phyloP scores from a whole-genome alignment of 2,113 vertebrate genomes.

The Hippolais icterina region DNA sequence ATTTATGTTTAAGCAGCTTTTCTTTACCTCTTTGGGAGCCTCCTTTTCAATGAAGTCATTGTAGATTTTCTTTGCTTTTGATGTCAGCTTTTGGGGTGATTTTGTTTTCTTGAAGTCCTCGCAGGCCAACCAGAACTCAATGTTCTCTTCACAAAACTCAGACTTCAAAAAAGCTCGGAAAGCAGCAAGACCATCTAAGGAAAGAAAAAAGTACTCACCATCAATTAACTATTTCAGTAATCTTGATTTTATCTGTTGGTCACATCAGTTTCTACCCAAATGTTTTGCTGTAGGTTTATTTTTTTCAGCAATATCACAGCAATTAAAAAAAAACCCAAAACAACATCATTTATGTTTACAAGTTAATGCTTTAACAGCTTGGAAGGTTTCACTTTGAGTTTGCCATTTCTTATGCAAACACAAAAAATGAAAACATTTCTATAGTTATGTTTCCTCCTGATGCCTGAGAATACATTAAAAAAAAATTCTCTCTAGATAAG shows the following conservation, averaged over 20 bases:
- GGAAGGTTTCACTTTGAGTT: background rate
- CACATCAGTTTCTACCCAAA: background rate
- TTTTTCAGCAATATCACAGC: background rate
- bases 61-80: constrained; percentile 85
- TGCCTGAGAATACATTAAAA: background rate
- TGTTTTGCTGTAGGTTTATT: background rate
- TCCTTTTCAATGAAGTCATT: constrained; percentile 87
- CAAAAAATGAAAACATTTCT: background rate
- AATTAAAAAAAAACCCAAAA: background rate
- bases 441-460: background rate
- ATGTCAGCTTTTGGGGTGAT: constrained; percentile 77
- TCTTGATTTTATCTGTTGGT: background rate
- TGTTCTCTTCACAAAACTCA: constrained; percentile 92
- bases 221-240: background rate
- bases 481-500: background rate
- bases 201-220: background rate
- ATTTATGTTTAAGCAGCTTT: background rate
- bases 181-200: constrained; percentile 65
- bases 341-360: background rate
- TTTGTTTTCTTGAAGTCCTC: constrained; percentile 87
- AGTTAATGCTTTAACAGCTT: background rate
- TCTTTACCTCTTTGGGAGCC: constrained; percentile 89
- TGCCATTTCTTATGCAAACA: background rate
- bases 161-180: constrained; percentile 87
- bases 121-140: constrained; percentile 90